Evolutionary conservation across 2,797 vertebrate genomes (phyloP).

Genomic region (Gambusia yucatana): DNA sequence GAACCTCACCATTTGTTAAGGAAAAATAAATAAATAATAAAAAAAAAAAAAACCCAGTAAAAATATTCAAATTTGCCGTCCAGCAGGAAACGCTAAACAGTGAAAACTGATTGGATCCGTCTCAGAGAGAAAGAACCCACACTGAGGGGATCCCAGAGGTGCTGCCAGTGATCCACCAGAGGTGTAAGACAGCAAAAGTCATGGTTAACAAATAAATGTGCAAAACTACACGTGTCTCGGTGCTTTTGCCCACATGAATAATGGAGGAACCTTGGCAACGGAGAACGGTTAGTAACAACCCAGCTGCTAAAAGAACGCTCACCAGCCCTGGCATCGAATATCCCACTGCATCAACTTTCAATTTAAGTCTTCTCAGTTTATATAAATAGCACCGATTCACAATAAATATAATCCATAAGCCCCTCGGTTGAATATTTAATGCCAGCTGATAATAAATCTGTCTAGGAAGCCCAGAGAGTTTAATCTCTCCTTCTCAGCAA

Average conservation of each 20-base stretch:
- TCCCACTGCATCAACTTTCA: background rate
- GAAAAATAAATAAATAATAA: too few relatives aligned
- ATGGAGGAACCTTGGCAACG: background rate
- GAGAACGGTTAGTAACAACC: background rate
- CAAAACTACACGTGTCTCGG: background rate
- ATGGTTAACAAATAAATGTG: constrained; percentile 13
- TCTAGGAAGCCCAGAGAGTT: background rate
- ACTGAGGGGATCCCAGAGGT: constrained; percentile 3
- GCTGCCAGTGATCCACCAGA: constrained; percentile 6
- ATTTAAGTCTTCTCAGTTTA: background rate
- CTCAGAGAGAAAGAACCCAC: background rate
- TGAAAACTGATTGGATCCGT: constrained; percentile 3
- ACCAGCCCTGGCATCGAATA: too few relatives aligned
- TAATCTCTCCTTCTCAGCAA: background rate
- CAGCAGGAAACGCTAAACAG: background rate
- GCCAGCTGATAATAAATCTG: background rate
- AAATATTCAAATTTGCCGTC: background rate
- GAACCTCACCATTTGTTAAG: background rate
- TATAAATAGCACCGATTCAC: background rate
- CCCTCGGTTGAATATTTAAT: background rate
- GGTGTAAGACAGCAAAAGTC: background rate
- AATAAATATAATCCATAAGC: background rate
- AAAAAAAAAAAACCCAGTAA: background rate
- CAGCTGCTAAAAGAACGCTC: background rate
- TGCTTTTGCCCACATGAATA: constrained; percentile 10